Base-by-base conservation (phyloP, 2,888 invertebrate genomes). In the Liopterus haemorrhoidalis region DNA sequence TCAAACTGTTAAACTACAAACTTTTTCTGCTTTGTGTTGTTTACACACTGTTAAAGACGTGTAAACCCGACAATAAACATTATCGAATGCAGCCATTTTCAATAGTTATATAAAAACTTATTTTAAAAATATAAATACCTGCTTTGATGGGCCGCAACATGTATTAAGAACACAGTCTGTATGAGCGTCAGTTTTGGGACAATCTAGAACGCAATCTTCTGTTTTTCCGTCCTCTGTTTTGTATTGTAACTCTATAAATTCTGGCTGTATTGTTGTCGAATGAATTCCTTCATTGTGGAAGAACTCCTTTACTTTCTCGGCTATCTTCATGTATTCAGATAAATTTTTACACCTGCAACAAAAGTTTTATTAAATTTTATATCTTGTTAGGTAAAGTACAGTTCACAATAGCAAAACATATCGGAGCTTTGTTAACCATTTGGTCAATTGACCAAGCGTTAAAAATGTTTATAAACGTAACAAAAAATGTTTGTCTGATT, bases 221-320 rank as follows among this genome's bases (percentile, higher is more conserved):
- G 81, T 64, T 74, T 77, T 54, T 71, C 73, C 19, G 66, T 67
- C 54, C 72, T 67, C 58, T 4, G 32, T 19, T 32, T 63, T 60
- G 65, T 14, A 68, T 59, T 57, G 61, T 22, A 57, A 69, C 65
- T 95, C 94, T 38, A 91, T 84, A 67, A 96, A 96, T 71, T 97
- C 97, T 0, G 96, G 96, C 65, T 97, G 96, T 64, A 97, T 96
- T 20, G 97, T 97, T 15, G 96, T 96, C 28, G 96, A 96, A 69
- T 97, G 97, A 57, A 97, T 96, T 37, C 96, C 96, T 68, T 95
- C 94, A 64, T 95, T 90, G 69, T 97, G 97, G 70, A 97, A 96
- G 72, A 96, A 91, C 64, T 91, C 88, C 68, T 96, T 97, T 5
- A 96, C 90, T 65, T 91, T 87, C 64, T 91, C 91, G 0, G 96